phyloP scores from a whole-genome alignment of 2,113 vertebrate species.

The Pseudopodoces humilis region DNA sequence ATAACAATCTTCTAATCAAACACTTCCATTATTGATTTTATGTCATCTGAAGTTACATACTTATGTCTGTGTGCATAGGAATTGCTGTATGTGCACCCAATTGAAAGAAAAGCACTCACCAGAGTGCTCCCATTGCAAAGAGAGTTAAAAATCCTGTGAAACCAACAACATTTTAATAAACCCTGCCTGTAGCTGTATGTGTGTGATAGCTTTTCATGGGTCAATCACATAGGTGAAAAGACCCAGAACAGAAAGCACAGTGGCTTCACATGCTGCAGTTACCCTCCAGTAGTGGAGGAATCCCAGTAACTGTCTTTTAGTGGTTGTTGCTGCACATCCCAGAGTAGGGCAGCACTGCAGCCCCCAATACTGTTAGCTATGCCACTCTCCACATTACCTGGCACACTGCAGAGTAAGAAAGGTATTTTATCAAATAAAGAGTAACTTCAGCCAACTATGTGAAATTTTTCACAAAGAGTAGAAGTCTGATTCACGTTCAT shows the following conservation, averaged over 20 bases:
- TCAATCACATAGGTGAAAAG: background rate
- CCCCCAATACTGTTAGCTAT: no score
- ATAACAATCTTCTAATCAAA: background rate
- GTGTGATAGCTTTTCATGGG: background rate
- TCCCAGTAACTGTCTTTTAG: fast-evolving
- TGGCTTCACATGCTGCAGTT: background rate
- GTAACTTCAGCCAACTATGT: background rate
- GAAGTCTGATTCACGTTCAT: background rate
- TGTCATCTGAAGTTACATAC: background rate
- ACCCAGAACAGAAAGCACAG: background rate
- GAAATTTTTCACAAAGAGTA: background rate
- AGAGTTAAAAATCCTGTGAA: background rate
- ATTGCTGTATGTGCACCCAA: background rate
- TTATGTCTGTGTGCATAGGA: background rate
- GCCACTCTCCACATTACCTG: background rate
- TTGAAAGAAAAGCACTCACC: background rate
- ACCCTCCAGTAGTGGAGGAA: background rate
- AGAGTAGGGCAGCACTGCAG: background rate
- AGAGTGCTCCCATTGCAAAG: background rate
- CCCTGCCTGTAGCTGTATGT: no score
- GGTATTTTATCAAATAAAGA: background rate
- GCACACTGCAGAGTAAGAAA: background rate
- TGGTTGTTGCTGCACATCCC: fast-evolving
- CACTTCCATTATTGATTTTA: background rate
- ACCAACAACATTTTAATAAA: background rate